Conservation (phyloP, 2,113 vertebrate species). For the Ochotona princeps region DNA sequence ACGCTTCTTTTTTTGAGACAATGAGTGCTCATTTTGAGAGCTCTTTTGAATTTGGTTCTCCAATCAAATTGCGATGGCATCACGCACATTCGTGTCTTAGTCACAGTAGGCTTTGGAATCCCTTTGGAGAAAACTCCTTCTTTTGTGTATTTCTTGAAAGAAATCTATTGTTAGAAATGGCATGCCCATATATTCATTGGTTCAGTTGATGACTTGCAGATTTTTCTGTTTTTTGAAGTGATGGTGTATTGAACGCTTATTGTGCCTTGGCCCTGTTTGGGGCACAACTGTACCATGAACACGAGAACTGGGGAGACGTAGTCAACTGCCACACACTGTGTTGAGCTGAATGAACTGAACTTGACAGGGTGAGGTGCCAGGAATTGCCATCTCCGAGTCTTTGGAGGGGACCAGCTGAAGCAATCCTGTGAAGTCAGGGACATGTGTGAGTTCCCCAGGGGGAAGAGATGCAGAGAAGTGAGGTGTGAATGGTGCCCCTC, state of each 20-base stretch:
- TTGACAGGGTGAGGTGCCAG: background rate
- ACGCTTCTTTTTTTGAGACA: conserved; percentile 25
- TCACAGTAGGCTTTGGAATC: background rate
- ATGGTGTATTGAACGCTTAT: background rate
- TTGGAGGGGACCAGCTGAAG: background rate
- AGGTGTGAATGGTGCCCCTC: background rate
- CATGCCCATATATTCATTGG: background rate
- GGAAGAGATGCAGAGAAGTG: background rate
- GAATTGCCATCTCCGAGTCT: background rate
- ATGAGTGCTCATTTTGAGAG: conserved; percentile 37
- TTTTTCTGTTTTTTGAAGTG: conserved; percentile 18
- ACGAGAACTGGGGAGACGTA: background rate
- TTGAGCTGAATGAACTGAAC: background rate
- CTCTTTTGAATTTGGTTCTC: conserved; percentile 48
- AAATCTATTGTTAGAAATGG: background rate
- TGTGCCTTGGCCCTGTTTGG: background rate
- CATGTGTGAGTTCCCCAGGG: background rate
- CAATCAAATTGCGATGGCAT: background rate
- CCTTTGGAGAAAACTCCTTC: background rate
- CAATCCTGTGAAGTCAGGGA: background rate
- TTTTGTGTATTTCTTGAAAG: conserved; percentile 17
- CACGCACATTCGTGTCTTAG: no score
- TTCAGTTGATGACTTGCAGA: background rate
- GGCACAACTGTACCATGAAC: background rate
- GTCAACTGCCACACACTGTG: background rate